Base-by-base conservation (phyloP, 2,113 vertebrate genomes). In the Ploceus nigricollis region DNA sequence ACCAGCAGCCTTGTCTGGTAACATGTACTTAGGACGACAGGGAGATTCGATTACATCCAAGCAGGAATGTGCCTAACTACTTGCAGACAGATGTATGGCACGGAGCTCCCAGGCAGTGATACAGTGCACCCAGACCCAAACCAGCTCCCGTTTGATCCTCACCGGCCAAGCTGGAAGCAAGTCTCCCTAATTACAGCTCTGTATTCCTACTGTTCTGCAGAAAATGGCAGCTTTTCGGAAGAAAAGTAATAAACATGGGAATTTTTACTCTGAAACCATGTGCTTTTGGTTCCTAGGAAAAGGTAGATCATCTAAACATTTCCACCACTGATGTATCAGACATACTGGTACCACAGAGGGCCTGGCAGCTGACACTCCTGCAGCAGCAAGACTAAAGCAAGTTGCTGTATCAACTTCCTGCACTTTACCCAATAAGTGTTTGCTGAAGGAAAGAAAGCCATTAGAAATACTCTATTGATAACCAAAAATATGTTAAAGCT, bases 71-170 rank as follows among this genome's bases (percentile, higher is more conserved):
- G 92, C 90, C 89, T 96, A 96, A 96, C 93, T 96, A 92, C 88
- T 92, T 96, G 95, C 92, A 93, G 95, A 97, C 96, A 96, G 96
- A 96, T 86, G 72, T 83, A 96, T 96, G 94, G 93, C 96, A 94
- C 86, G 23, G 86, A 93, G 88, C 7, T 95, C 76, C 93, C 78
- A 7, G 0, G 48, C 48, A 81, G 56, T 15, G 60, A 90, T 63
- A 66, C 22, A 54, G 35, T 12, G 89, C 71, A 83, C 57, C 5
- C 9, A 78, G 72, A 77, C 72, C 69, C 37, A 93, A 86, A 64
- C 56, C 87, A 90, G 91, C 65, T 81, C 69, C 88, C 0, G 1
- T 75, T 81, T 86, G 76, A 90, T 86, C 85, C 64, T 44, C 30
- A 4, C 21, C 0, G 0, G 16, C 44, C 71, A 45, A 63, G 42